These are phyloP conservation scores for Anoncus sp. DNA, from an alignment of 2,888 invertebrate genomes.

Conservation along the genomic window DNA sequence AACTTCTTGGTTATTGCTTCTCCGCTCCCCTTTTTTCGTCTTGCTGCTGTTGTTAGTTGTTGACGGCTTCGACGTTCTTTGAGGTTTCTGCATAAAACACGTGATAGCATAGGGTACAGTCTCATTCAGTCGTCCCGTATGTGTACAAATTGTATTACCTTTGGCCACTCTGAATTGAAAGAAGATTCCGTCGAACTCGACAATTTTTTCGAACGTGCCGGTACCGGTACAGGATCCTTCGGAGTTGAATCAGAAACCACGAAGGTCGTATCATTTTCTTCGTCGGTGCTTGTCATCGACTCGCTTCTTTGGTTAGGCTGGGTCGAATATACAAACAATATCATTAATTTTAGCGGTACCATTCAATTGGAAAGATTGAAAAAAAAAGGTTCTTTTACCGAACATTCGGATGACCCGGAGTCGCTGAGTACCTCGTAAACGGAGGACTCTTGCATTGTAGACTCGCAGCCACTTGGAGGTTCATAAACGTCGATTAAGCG, in stretches of 20 bases:
- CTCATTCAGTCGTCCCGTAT: neutral
- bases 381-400: conserved; percentile 2
- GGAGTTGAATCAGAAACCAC: conserved; percentile 11
- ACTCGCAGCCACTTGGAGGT: neutral
- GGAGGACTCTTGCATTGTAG: neutral
- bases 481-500: neutral
- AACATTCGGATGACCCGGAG: conserved; percentile 5
- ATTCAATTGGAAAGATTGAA: neutral
- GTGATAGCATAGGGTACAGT: neutral
- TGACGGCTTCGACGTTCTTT: conserved; percentile 6
- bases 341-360: neutral
- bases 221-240: neutral
- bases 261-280: neutral
- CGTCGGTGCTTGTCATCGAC: neutral
- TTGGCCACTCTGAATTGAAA: conserved; percentile 8
- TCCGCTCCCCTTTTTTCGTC: conserved; percentile 4
- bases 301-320: neutral
- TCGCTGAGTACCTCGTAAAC: neutral
- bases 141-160: conserved; percentile 16
- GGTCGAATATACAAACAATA: conserved; percentile 7
- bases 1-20: neutral
- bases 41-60: conserved; percentile 3
- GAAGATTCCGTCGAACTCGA: neutral
- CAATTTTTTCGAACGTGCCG: neutral
- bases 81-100: conserved; percentile 15